Evolutionary conservation across 2,888 invertebrate genomes (phyloP).

Genomic region (Polydrusus tereticollis): DNA sequence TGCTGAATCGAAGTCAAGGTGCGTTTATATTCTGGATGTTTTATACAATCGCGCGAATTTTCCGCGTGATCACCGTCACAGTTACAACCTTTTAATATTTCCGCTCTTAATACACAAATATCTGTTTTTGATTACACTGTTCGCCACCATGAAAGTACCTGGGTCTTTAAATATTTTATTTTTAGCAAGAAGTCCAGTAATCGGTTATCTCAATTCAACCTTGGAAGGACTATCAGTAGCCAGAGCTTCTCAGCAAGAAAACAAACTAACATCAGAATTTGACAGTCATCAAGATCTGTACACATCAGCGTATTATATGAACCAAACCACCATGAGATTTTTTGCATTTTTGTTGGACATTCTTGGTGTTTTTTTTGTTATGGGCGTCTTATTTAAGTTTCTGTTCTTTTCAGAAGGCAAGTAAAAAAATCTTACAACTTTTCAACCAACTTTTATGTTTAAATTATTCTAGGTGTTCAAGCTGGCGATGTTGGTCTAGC

Average conservation of each 20-base stretch:
- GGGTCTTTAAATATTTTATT: conserved; percentile 17
- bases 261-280: conserved; percentile 59
- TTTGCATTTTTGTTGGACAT: conserved; percentile 61
- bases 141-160: too few relatives aligned
- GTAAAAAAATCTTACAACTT: neutral
- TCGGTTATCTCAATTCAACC: conserved; percentile 63
- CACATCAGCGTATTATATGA: conserved; percentile 61
- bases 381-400: conserved; percentile 49
- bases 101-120: too few relatives aligned
- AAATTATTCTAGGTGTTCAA: conserved; percentile 51
- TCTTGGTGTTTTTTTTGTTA: conserved; percentile 53
- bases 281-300: conserved; percentile 63
- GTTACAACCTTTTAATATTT: too few relatives aligned
- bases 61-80: too few relatives aligned
- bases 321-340: conserved; percentile 56
- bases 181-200: conserved; percentile 64
- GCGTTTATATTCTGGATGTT: too few relatives aligned
- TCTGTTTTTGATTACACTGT: too few relatives aligned
- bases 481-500: conserved; percentile 65
- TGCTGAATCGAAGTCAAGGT: too few relatives aligned
- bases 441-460: too few relatives aligned
- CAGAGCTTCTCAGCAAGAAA: conserved; percentile 59
- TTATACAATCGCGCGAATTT: too few relatives aligned
- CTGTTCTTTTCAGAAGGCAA: conserved; percentile 48
- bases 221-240: conserved; percentile 63